phyloP scores from a whole-genome alignment of 35 echinoderm and acorn worm genomes.

The Ophiothrix spiculata region DNA sequence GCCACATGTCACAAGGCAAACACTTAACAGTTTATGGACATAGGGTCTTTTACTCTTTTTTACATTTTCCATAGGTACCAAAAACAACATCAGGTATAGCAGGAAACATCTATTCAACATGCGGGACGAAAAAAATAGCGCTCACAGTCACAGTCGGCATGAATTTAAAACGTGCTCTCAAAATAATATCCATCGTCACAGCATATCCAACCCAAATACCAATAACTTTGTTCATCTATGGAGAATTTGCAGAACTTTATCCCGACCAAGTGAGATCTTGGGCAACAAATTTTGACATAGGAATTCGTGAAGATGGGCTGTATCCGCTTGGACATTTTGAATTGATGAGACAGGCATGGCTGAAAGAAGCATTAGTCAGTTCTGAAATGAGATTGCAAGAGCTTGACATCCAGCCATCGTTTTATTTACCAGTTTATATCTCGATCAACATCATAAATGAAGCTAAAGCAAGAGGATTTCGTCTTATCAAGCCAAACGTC shows the following conservation, averaged over 20 bases:
- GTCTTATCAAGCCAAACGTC: neutral
- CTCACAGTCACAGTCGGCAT: conserved; percentile 34
- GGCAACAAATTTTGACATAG: conserved; percentile 10
- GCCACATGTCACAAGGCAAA: too few relatives aligned
- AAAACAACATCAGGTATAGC: neutral
- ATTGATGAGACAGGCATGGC: conserved; percentile 16
- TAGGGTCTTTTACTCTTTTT: too few relatives aligned
- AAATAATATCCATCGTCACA: conserved; percentile 11
- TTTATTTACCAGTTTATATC: neutral
- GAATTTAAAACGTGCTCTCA: conserved; percentile 37
- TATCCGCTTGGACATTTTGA: conserved; percentile 14
- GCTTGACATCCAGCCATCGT: conserved; percentile 8
- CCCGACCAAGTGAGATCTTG: conserved; percentile 18
- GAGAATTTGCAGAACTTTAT: conserved; percentile 46
- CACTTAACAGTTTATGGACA: too few relatives aligned
- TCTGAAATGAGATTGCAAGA: conserved; percentile 33
- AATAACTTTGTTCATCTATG: too few relatives aligned
- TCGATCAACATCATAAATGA: neutral
- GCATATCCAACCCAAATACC: conserved; percentile 20
- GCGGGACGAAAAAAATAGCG: neutral
- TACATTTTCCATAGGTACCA: neutral
- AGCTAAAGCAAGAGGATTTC: neutral
- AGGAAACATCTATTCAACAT: neutral
- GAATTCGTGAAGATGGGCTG: conserved; percentile 26
- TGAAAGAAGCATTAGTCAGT: conserved; percentile 23